Base-by-base conservation (phyloP, 1,140 invertebrate species). In the Ylistrum balloti region DNA sequence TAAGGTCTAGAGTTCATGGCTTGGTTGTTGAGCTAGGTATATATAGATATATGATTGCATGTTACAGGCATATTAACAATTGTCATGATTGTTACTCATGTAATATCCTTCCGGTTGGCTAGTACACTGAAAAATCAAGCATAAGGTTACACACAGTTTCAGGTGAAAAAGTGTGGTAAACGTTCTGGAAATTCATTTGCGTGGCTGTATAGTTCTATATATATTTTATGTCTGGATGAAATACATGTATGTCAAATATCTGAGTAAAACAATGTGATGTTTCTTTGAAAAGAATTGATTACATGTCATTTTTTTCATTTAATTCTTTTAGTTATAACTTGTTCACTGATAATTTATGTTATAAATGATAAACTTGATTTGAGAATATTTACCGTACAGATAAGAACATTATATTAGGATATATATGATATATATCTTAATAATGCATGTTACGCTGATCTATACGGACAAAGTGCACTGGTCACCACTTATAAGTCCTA, bases 31-130 rank as follows among this genome's bases (percentile, higher is more conserved):
- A n/a, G 22, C 56, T n/a, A 28, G 56, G 56, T 74, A 74, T 74
- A 74, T 74, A 28, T 74, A 74, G 56, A 74, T 28, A 74, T 74
- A 74, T n/a, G n/a, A n/a, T 74, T 74, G 56, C 56, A 74, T 74
- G 56, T 28, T 74, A 74, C n/a, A 28, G 56, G n/a, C 28, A 74
- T 74, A 74, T 74, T 74, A 74, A 74, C n/a, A 9, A 74, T 74
- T 74, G 20, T 56, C 22, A 74, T 74, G 28, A 2, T 74, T 3
- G 22, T n/a, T 74, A 17, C 22, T 74, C 56, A 9, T 17, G 56
- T 74, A 74, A 74, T 28, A n/a, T 74, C 22, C 56, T 74, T 74
- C 56, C 56, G n/a, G 56, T 74, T 74, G 56, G 56, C 28, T 74
- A 74, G 22, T 28, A 13, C 35, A 38, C 35, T 5, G 35, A 38